Evolutionary conservation across 1,140 invertebrate genomes (phyloP).

Genomic region (Aphaenogaster rudis): DNA sequence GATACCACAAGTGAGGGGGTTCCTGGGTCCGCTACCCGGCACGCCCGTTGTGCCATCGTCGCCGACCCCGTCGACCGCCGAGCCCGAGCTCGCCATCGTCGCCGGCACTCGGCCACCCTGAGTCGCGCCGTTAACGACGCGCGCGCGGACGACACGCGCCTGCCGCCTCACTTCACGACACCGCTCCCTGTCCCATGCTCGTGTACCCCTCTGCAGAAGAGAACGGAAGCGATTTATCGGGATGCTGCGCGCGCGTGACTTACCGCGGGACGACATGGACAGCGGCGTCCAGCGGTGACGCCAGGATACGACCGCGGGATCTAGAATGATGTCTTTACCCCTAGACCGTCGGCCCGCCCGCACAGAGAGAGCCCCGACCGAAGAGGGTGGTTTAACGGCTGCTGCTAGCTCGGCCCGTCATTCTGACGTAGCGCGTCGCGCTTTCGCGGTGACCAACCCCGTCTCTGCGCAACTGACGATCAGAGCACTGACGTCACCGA

Average conservation of each 20-base stretch:
- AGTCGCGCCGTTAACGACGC: slow-evolving; percentile 17
- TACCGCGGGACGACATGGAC: slow-evolving; percentile 27
- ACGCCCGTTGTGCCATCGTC: slow-evolving; percentile 77
- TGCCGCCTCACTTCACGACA: slow-evolving; percentile 53
- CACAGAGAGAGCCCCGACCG: slow-evolving; percentile 58
- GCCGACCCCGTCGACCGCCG: slow-evolving; percentile 75
- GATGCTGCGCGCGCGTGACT: slow-evolving; percentile 33
- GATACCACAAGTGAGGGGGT: slow-evolving; percentile 89
- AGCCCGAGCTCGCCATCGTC: slow-evolving; percentile 81
- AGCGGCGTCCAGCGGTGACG: background rate
- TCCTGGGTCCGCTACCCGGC: slow-evolving; percentile 81
- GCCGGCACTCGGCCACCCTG: slow-evolving; percentile 47
- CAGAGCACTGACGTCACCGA: slow-evolving; percentile 72
- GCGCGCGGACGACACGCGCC: slow-evolving; percentile 46
- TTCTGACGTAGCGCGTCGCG: slow-evolving; percentile 75
- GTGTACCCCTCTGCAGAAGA: slow-evolving; percentile 34
- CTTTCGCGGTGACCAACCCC: slow-evolving; percentile 58
- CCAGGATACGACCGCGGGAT: background rate
- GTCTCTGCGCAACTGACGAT: slow-evolving; percentile 76
- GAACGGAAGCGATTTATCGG: slow-evolving; percentile 25
- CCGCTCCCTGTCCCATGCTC: slow-evolving; percentile 53
- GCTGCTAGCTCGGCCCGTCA: slow-evolving; percentile 68
- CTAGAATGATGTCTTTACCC: slow-evolving; percentile 70
- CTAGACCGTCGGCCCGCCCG: slow-evolving; percentile 74
- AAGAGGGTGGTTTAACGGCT: slow-evolving; percentile 72